Percentiles rank a stretch among this genome's conserved stretches.
phyloP scores from a whole-genome alignment of 2,797 vertebrate genomes.

The Phrynocephalus guinanensis region DNA sequence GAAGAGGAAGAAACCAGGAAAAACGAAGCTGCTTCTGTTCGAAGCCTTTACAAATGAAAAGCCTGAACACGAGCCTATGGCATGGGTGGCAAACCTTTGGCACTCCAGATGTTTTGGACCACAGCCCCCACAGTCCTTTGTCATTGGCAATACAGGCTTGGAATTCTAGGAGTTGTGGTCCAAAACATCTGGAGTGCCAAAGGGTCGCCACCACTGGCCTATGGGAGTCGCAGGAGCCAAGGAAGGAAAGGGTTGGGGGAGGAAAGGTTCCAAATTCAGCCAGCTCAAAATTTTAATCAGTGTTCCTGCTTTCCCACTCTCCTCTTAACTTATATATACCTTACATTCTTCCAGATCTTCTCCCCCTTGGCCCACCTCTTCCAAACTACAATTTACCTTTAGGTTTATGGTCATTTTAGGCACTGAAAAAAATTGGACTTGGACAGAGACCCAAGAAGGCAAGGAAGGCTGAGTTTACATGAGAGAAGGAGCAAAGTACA shows the following conservation, averaged over 20 bases:
- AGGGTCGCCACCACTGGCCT: too few relatives aligned
- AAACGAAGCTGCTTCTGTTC: slow-evolving; percentile 11
- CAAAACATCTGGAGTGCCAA: too few relatives aligned
- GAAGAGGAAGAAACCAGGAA: background rate
- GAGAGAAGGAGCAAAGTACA: too few relatives aligned
- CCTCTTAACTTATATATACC: background rate
- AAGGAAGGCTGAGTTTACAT: background rate
- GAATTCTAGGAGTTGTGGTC: too few relatives aligned
- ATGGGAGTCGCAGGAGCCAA: slow-evolving; percentile 14
- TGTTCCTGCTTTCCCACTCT: background rate
- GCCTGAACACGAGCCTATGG: background rate
- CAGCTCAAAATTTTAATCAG: background rate
- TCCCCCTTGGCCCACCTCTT: background rate
- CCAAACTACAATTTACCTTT: background rate
- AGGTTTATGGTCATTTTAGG: background rate
- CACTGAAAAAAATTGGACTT: background rate
- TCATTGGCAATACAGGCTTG: too few relatives aligned
- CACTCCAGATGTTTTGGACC: too few relatives aligned
- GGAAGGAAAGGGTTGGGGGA: background rate
- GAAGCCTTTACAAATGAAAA: slow-evolving; percentile 17
- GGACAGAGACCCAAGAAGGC: background rate
- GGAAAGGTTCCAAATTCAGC: slow-evolving; percentile 13
- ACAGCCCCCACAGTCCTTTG: too few relatives aligned
- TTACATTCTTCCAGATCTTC: background rate
- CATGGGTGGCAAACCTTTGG: too few relatives aligned